Conservation (phyloP, 2,797 vertebrate species). For the Lagodon rhomboides region DNA sequence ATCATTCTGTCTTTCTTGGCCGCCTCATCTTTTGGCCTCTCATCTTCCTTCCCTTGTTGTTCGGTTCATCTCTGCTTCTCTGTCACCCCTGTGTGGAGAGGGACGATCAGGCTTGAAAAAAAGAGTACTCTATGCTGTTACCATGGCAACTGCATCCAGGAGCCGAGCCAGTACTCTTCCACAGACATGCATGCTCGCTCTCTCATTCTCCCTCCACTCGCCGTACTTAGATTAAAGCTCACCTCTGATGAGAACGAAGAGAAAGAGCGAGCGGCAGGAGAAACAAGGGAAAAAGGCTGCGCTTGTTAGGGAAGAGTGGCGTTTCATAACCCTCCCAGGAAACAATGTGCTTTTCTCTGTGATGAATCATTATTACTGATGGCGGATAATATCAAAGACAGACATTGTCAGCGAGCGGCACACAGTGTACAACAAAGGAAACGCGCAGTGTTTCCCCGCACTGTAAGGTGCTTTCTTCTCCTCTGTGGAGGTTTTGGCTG, state of each 20-base stretch:
- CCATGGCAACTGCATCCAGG: constrained; percentile 86
- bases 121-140: constrained; percentile 78
- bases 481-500: constrained; percentile 35
- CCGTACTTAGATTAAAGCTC: constrained; percentile 74
- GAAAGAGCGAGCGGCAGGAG: constrained; percentile 47
- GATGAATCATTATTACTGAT: constrained; percentile 70
- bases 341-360: constrained; percentile 47
- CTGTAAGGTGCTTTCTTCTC: constrained; percentile 41
- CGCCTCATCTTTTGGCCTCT: constrained; percentile 51
- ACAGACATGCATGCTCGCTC: constrained; percentile 48
- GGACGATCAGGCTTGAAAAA: constrained; percentile 45
- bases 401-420: constrained; percentile 41
- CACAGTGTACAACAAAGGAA: constrained; percentile 52
- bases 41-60: constrained; percentile 46
- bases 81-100: constrained; percentile 52
- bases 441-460: constrained; percentile 15
- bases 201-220: constrained; percentile 53
- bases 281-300: constrained; percentile 36
- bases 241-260: constrained; percentile 64
- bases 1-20: constrained; percentile 39
- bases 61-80: constrained; percentile 41
- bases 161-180: constrained; percentile 74
- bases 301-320: constrained; percentile 51
- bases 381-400: constrained; percentile 69
- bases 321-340: constrained; percentile 58